These are phyloP conservation scores for Romanogobio albipinnatus DNA, from an alignment of 2,113 vertebrate genomes.

Conservation along the genomic window DNA sequence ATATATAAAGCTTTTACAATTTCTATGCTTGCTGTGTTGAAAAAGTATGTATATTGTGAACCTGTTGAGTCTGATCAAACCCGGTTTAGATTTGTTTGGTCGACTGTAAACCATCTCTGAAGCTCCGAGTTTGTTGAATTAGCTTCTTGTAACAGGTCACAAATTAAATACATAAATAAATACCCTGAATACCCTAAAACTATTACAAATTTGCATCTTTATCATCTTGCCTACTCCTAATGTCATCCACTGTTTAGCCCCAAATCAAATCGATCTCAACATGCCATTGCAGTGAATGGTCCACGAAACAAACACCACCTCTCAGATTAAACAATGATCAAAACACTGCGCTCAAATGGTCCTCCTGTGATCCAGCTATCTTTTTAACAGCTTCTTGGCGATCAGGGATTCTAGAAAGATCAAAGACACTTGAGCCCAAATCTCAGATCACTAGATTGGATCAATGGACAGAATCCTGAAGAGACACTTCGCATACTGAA, in stretches of 20 bases:
- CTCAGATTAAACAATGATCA: constrained; percentile 18
- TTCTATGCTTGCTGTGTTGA: too few species aligned
- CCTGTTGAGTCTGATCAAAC: too few species aligned
- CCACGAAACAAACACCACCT: not conserved
- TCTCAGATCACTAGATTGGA: constrained; percentile 42
- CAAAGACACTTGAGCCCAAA: constrained; percentile 48
- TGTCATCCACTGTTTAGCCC: not conserved
- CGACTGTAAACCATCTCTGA: too few species aligned
- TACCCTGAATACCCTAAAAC: not conserved
- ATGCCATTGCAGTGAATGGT: not conserved
- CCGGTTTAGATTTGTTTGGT: too few species aligned
- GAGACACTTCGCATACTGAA: constrained; percentile 25
- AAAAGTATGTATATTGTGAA: too few species aligned
- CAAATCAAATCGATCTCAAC: not conserved
- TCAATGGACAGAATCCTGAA: constrained; percentile 41
- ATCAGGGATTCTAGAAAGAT: constrained; percentile 32
- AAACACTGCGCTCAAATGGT: not conserved
- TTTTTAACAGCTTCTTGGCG: constrained; percentile 38
- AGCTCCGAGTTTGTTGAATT: too few species aligned
- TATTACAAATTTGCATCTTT: not conserved
- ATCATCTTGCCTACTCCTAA: not conserved
- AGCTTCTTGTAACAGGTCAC: too few species aligned
- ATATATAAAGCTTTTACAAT: too few species aligned
- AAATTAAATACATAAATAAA: too few species aligned
- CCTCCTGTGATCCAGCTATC: constrained; percentile 22